phyloP scores from a whole-genome alignment of 2,113 vertebrate genomes.

The Xiphias gladius region DNA sequence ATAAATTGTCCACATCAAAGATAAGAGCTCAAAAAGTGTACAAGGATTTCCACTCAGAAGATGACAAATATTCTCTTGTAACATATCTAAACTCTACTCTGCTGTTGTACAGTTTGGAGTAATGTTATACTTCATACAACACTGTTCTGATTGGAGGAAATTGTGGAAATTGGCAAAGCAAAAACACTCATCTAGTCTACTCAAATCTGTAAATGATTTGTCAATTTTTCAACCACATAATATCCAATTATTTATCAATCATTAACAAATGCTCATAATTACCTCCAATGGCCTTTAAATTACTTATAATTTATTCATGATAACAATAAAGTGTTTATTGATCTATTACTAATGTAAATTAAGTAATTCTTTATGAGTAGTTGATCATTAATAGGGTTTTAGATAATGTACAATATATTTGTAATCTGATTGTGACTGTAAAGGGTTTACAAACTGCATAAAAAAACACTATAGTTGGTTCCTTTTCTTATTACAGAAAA shows the following conservation, averaged over 20 bases:
- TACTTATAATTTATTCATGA: background rate
- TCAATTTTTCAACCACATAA: slow-evolving; percentile 14
- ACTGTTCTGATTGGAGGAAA: background rate
- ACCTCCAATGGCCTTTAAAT: slow-evolving; percentile 29
- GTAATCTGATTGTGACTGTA: background rate
- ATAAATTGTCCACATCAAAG: slow-evolving; percentile 4
- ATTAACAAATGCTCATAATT: background rate
- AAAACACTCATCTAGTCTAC: background rate
- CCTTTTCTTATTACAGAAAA: background rate
- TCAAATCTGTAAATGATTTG: slow-evolving; percentile 22
- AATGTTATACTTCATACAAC: background rate
- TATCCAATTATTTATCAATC: background rate
- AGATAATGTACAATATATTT: slow-evolving; percentile 5
- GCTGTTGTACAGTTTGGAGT: background rate
- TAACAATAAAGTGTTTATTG: background rate
- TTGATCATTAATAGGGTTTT: background rate
- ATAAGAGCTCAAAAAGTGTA: background rate
- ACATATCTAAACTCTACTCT: background rate
- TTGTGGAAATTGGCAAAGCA: background rate
- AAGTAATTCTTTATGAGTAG: background rate
- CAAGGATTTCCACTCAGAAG: background rate
- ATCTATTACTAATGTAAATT: background rate
- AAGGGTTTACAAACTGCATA: background rate
- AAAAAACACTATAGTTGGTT: background rate
- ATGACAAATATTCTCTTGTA: background rate